Evolutionary conservation across 2,888 invertebrate genomes (phyloP).

Genomic region (Homarus gammarus): DNA sequence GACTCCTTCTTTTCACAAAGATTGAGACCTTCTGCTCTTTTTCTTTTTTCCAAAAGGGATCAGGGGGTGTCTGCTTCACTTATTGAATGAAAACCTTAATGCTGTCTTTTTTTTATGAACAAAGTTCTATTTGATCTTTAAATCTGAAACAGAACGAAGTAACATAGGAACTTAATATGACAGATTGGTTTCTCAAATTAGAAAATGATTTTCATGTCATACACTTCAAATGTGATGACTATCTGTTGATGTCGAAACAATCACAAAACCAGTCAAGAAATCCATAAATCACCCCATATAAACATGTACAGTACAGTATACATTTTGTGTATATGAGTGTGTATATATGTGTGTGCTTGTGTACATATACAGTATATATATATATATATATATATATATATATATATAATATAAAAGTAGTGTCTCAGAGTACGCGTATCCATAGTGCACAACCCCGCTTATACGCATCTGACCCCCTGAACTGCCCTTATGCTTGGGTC

Average conservation of each 20-base stretch:
- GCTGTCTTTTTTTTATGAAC: background rate
- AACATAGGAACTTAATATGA: background rate
- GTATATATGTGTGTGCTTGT: background rate
- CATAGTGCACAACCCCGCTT: no score
- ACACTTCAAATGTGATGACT: no score
- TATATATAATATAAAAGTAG: no score
- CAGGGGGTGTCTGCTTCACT: slow-evolving; percentile 26
- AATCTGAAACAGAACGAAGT: background rate
- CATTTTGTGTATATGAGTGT: no score
- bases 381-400: background rate
- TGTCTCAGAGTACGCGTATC: no score
- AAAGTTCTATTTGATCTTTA: background rate
- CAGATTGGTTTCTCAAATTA: background rate
- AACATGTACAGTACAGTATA: no score
- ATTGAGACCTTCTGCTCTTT: slow-evolving; percentile 1
- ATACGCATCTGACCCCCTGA: no score
- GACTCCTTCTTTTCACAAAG: slow-evolving; percentile 15
- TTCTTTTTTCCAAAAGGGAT: background rate
- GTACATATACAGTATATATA: background rate
- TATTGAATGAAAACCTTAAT: background rate
- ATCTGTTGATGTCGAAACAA: no score
- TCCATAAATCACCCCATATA: no score
- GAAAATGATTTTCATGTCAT: background rate
- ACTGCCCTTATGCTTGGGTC: no score
- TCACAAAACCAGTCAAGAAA: no score